Base-by-base conservation (phyloP, 1,140 invertebrate species). In the Lepidurus couesii region DNA sequence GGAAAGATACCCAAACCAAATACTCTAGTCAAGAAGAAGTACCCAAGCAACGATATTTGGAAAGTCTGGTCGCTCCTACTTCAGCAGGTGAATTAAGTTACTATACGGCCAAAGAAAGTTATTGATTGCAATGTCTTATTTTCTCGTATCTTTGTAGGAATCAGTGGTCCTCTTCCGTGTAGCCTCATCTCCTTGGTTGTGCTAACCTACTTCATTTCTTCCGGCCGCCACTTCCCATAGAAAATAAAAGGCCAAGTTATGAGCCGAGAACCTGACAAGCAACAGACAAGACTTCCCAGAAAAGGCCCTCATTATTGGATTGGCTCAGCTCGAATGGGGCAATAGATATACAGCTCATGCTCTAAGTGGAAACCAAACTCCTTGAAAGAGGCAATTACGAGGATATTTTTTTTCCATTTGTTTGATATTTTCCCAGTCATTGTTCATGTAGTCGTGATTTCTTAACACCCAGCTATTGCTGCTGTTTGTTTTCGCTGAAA, bases 21-120 rank as follows among this genome's bases (percentile, higher is more conserved):
- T 65, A 65, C 13, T 65, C 53, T 65, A 65, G 53, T 65, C 53
- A 65, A 65, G 53, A 65, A 65, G 53, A 65, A 65, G 53, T 13
- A 65, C 53, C 53, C 16, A 65, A 65, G 53, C 53, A 65, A 65
- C 53, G 53, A 65, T 65, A 13, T 1, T 16, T 65, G 53, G 53
- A 65, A 65, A 65, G 53, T 21, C 21, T 65, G 53, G 53, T 65
- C 16, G 53, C 53, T 21, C 53, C 53, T 21, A 11, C 21, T 13
- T 65, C 53, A 7, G 53, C 53, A 65, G 53, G 53, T 65, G 53
- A 65, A 65, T 1, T 1, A 65, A 65, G 16, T 65, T 65, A 21
- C 53, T 16, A 9, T 16, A 65, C 8, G 21, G 21, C 2, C 16
- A 65, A 65, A 65, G 53, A 65, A 65, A 65, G 53, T 65, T 65